Base-by-base conservation (phyloP, 2,113 vertebrate species). In the Poecilia latipinna region DNA sequence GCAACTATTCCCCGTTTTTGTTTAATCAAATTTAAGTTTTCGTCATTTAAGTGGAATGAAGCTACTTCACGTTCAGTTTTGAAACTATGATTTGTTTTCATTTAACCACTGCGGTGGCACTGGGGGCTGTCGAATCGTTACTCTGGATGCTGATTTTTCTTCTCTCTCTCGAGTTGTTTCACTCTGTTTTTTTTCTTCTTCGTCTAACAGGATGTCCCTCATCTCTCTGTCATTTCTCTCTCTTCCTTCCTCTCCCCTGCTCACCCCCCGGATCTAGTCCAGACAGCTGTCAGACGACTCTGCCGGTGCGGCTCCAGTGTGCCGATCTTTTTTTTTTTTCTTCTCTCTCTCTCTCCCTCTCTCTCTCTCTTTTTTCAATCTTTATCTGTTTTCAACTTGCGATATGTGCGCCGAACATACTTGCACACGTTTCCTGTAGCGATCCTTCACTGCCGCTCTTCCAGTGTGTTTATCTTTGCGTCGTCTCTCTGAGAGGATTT, bases 281-380 rank as follows among this genome's bases (percentile, higher is more conserved):
- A 91, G 90, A 93, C 92, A 85, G 85, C 72, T 78, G 80, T 85
- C 82, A 87, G 88, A 91, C 83, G 65, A 72, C 64, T 83, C 84
- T 83, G 82, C 60, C 51, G 51, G 48, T 83, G 83, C 73, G 78
- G 84, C 84, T 87, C 78, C 88, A 87, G 70, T 75, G 72, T 75
- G 74, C 44, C 84, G 65, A 77, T 31, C 26, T 72, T 80, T 79
- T 70, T n/a, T 80, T 65, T 15, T 44, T n/a, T 75, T 22, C 7
- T 48, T 17, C 15, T 44, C 28, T 28, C 28, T 28, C 28, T 44
- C 15, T 19, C 4, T 48, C 35, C 2, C 35, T 37, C 35, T 37
- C 35, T 11, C 8, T 31, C 1, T 28, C 24, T 72, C 76, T 79
- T 70, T n/a, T 65, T 48, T 17, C 17, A 19, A 37, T 11, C 31